Conservation (phyloP, 2,888 invertebrate species). For the Zonitis immaculata region DNA sequence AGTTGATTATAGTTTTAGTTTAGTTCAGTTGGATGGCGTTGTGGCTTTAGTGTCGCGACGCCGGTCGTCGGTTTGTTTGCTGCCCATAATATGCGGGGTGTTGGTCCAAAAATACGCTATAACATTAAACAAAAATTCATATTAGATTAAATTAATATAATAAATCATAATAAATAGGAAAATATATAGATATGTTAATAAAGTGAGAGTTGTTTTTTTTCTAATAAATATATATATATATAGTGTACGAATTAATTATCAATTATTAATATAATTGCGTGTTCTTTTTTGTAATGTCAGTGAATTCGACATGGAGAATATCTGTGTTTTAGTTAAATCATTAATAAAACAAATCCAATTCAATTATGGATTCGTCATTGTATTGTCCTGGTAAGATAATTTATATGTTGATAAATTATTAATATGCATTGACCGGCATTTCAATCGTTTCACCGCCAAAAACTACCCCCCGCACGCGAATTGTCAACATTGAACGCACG, state of each 20-base stretch:
- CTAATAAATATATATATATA: too few species aligned
- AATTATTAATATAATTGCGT: too few species aligned
- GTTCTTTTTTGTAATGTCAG: conserved; percentile 39
- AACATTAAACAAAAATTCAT: too few species aligned
- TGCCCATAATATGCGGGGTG: conserved; percentile 40
- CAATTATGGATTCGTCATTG: conserved; percentile 44
- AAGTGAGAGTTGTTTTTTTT: too few species aligned
- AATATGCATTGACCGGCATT: not conserved
- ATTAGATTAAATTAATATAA: too few species aligned
- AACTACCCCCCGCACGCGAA: conserved; percentile 5
- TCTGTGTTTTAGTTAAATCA: conserved; percentile 31
- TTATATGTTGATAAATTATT: conserved; percentile 7
- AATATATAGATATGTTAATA: too few species aligned
- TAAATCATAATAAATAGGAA: too few species aligned
- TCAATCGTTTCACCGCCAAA: conserved; percentile 1
- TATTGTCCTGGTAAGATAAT: conserved; percentile 43
- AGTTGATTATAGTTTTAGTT: conserved; percentile 12
- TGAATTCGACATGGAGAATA: conserved; percentile 38
- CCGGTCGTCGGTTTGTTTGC: conserved; percentile 35
- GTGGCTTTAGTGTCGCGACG: conserved; percentile 35
- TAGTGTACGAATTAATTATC: too few species aligned
- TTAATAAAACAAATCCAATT: conserved; percentile 27
- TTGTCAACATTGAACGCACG: conserved; percentile 7
- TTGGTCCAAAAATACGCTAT: conserved; percentile 33
- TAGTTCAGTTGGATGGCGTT: conserved; percentile 35